These are phyloP conservation scores for Mus spretus DNA, from an alignment of 2,797 vertebrate genomes.

Conservation along the genomic window DNA sequence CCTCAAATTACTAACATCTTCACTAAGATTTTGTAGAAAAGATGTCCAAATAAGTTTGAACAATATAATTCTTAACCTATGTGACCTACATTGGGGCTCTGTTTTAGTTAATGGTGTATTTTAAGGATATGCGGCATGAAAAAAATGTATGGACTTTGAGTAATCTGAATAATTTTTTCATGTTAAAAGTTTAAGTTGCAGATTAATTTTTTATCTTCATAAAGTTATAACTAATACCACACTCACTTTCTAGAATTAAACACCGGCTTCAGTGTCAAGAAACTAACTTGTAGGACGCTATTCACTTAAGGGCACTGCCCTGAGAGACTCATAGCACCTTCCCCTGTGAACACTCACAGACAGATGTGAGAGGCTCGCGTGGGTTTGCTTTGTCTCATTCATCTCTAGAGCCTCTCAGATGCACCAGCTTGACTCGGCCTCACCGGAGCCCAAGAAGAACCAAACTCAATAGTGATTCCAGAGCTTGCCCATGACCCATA, in stretches of 20 bases:
- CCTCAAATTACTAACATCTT: constrained; percentile 53
- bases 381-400: neutral
- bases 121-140: constrained; percentile 20
- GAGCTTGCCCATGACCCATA: neutral
- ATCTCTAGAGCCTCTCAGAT: neutral
- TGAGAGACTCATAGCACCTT: neutral
- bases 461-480: neutral
- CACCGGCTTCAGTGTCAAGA: neutral
- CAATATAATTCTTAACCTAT: neutral
- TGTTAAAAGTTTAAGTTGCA: neutral
- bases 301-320: neutral
- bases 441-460: neutral
- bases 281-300: neutral
- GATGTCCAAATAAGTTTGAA: constrained; percentile 52
- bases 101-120: constrained; percentile 41
- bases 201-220: constrained; percentile 8
- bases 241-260: neutral
- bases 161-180: neutral
- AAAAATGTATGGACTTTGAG: neutral
- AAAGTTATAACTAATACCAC: constrained; percentile 8
- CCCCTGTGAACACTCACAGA: neutral
- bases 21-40: neutral
- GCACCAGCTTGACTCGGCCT: neutral
- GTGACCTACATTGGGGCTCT: neutral
- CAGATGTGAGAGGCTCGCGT: neutral